Base-by-base conservation (phyloP, 2,797 vertebrate genomes). In the Sebastes steindachneri region DNA sequence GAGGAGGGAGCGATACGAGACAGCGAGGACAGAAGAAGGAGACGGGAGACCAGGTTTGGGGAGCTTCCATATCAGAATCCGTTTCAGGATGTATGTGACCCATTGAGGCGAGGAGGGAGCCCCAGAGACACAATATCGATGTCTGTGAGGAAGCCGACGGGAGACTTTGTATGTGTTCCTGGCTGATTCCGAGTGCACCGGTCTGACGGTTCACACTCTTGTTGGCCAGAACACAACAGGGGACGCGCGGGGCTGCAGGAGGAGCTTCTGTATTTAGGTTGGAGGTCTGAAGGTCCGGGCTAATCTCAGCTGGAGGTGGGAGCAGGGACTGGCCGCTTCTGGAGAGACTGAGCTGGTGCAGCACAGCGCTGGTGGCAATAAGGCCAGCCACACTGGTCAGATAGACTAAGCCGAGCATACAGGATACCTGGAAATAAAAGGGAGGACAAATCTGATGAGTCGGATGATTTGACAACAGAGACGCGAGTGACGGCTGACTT, bases 321-420 rank as follows among this genome's bases (percentile, higher is more conserved):
- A 86, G 17, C 74, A 73, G 73, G 1, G 80, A 26, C 25, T 80
- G 88, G 62, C 65, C 0, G 1, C 86, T 74, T 68, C 92, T 95
- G 78, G 89, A 41, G 48, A 96, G 94, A 62, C 93, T 62, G 2
- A 97, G 96, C 76, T 97, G 96, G 69, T 98, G 97, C 55, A 98
- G 83, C 28, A 97, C 88, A 0, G 97, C 89, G 3, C 97, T 93
- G 0, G 97, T 96, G 35, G 96, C 94, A 2, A 99, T 96, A 12
- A 97, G 89, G 7, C 97, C 92, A 0, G 97, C 97, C 1, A 99
- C 95, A 5, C 98, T 95, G 0, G 98, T 98, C 83, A 99, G 94
- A 73, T 99, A 99, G 25, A 99, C 93, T 79, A 99, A 89, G 0
- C 97, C 95, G 62, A 99, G 93, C 90, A 99, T 95, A 82, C 98